Conservation (phyloP, 2,113 vertebrate species). For the Hyperopisus bebe region DNA sequence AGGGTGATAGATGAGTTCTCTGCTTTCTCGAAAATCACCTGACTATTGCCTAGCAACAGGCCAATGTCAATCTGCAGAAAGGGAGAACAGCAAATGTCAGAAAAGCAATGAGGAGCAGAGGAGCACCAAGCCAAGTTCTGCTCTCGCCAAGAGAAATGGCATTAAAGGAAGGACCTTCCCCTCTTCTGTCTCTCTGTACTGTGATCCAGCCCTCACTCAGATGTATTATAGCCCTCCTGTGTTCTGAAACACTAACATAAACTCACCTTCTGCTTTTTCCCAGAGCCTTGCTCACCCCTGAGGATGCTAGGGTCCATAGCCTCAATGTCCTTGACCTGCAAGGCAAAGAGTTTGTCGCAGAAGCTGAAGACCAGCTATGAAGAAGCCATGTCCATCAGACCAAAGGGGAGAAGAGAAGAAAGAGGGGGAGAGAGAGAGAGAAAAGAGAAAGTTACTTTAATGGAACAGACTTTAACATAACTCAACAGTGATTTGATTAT, state of each 20-base stretch:
- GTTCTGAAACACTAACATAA: not conserved
- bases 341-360: conserved; percentile 79
- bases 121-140: not conserved
- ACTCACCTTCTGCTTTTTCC: conserved; percentile 81
- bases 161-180: not conserved
- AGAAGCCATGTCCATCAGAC: not conserved
- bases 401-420: not conserved
- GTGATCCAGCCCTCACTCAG: not conserved
- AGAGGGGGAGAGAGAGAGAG: not conserved
- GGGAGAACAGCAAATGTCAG: not conserved
- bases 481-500: not conserved
- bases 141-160: not conserved
- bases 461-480: not conserved
- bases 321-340: conserved; percentile 85
- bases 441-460: not conserved
- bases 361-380: conserved; percentile 84
- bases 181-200: not conserved
- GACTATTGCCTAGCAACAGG: conserved; percentile 83
- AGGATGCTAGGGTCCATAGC: conserved; percentile 92
- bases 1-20: conserved; percentile 84
- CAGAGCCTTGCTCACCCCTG: conserved; percentile 61
- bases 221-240: not conserved
- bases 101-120: not conserved
- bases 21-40: conserved; percentile 93
- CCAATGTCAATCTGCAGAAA: conserved; percentile 73